Conservation (phyloP, 2,113 vertebrate genomes). For the Ptychochromis oligacanthus region DNA sequence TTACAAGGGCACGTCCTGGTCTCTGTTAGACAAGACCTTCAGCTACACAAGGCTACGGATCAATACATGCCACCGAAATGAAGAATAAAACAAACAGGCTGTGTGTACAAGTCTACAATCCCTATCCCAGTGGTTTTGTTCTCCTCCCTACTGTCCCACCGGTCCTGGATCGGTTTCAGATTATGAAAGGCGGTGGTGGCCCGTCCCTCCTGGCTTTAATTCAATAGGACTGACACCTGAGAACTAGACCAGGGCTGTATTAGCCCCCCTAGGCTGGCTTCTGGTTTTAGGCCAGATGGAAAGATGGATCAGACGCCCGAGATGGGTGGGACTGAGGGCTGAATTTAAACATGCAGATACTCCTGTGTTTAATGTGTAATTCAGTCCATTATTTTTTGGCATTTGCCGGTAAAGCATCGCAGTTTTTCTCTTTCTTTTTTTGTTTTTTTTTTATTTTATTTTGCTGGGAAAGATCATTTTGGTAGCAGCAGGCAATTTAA, state of each 20-base stretch:
- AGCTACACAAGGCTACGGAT: slow-evolving; percentile 40
- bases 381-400: slow-evolving; percentile 45
- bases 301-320: slow-evolving; percentile 25
- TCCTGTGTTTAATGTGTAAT: slow-evolving; percentile 41
- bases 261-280: slow-evolving; percentile 34
- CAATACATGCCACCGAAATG: slow-evolving; percentile 55
- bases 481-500: slow-evolving; percentile 25
- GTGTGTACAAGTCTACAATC: slow-evolving; percentile 35
- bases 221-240: slow-evolving; percentile 67
- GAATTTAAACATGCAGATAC: slow-evolving; percentile 43
- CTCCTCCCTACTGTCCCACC: not conserved
- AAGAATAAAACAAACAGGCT: slow-evolving; percentile 54
- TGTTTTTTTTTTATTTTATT: too few relatives aligned
- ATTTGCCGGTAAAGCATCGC: slow-evolving; percentile 13
- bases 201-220: slow-evolving; percentile 21
- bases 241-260: slow-evolving; percentile 32
- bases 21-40: slow-evolving; percentile 41
- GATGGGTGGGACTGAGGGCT: slow-evolving; percentile 5
- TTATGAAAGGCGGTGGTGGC: slow-evolving; percentile 1
- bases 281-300: slow-evolving; percentile 51
- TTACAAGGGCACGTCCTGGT: slow-evolving; percentile 52
- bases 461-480: slow-evolving; percentile 25
- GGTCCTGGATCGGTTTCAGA: slow-evolving; percentile 35
- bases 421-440: too few relatives aligned
- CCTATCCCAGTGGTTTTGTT: slow-evolving; percentile 3